These are phyloP conservation scores for Nymphalis polychloros DNA, from an alignment of 2,888 invertebrate species.

Conservation along the genomic window DNA sequence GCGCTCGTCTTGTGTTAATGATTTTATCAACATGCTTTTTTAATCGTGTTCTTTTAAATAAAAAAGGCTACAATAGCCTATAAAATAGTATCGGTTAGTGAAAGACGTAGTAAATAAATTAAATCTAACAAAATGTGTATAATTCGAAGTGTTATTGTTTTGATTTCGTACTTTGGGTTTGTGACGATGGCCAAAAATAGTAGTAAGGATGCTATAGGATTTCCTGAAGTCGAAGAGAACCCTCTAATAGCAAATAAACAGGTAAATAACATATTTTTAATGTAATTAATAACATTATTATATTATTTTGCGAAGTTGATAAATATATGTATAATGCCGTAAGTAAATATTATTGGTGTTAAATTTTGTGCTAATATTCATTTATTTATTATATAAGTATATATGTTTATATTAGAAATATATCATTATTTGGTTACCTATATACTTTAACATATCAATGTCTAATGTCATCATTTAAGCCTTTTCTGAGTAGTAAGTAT, in stretches of 20 bases:
- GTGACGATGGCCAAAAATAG: constrained; percentile 45
- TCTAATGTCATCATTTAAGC: too few relatives aligned
- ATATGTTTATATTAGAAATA: too few relatives aligned
- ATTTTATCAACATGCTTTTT: background rate
- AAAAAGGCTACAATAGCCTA: too few relatives aligned
- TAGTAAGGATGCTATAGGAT: constrained; percentile 60
- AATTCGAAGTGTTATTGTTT: constrained; percentile 16
- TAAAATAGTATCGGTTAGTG: background rate
- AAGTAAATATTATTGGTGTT: too few relatives aligned
- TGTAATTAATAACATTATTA: background rate
- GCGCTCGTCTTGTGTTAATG: constrained; percentile 32
- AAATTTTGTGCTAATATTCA: too few relatives aligned
- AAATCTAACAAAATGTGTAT: constrained; percentile 44
- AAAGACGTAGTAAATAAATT: background rate
- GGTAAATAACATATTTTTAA: constrained; percentile 47
- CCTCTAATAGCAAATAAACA: constrained; percentile 61
- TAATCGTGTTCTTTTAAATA: background rate
- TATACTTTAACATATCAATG: too few relatives aligned
- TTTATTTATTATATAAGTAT: too few relatives aligned
- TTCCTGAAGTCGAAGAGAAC: constrained; percentile 71
- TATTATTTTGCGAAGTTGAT: too few relatives aligned
- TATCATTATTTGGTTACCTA: too few relatives aligned
- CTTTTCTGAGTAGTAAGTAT: too few relatives aligned
- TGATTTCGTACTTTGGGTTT: constrained; percentile 38
- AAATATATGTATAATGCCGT: too few relatives aligned